Percentiles rank a stretch among this genome's conserved stretches.
Evolutionary conservation across 1,140 invertebrate genomes (phyloP).

Genomic region (Drosophila nannoptera): DNA sequence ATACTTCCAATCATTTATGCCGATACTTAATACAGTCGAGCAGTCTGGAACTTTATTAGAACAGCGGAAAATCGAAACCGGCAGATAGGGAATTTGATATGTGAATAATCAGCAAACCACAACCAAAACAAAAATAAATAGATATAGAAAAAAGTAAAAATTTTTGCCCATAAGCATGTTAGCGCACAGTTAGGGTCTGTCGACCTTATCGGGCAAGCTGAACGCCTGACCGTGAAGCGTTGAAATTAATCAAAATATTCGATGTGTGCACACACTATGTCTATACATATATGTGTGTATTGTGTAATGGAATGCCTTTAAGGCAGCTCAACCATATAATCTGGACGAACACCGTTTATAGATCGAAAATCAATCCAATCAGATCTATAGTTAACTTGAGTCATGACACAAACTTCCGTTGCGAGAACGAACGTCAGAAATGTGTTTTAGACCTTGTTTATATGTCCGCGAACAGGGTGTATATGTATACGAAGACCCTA

Average conservation of each 20-base stretch:
- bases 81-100: slow-evolving; percentile 21
- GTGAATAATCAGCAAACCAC: slow-evolving; percentile 27
- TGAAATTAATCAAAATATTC: slow-evolving; percentile 53
- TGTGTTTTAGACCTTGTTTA: slow-evolving; percentile 29
- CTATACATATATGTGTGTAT: not conserved
- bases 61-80: slow-evolving; percentile 12
- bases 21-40: slow-evolving; percentile 9
- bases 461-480: slow-evolving; percentile 4
- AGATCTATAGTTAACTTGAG: slow-evolving; percentile 50
- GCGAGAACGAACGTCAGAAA: slow-evolving; percentile 54
- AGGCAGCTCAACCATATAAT: slow-evolving; percentile 3
- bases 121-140: too few species aligned
- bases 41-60: slow-evolving; percentile 8
- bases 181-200: slow-evolving; percentile 33
- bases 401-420: slow-evolving; percentile 73
- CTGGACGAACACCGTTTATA: slow-evolving; percentile 22
- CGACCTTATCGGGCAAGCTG: slow-evolving; percentile 56
- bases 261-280: slow-evolving; percentile 15
- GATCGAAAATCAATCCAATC: slow-evolving; percentile 45
- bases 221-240: slow-evolving; percentile 59
- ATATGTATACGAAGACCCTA: slow-evolving; percentile 54
- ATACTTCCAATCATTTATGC: slow-evolving; percentile 20
- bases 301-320: slow-evolving; percentile 12
- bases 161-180: slow-evolving; percentile 35
- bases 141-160: too few species aligned